Conservation (phyloP, 2,113 vertebrate genomes). For the Oenanthe oenanthe region DNA sequence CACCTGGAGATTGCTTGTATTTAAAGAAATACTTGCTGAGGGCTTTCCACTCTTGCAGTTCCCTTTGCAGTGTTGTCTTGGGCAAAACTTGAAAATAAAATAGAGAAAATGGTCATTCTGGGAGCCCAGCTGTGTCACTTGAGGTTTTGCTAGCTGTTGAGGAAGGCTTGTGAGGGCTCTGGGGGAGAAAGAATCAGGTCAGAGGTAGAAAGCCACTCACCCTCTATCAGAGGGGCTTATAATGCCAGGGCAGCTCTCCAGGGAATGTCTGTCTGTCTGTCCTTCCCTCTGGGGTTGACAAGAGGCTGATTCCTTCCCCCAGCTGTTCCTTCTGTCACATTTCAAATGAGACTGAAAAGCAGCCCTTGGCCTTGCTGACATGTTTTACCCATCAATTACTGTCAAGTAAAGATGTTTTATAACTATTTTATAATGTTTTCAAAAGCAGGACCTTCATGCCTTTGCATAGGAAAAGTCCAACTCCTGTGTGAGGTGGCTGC, state of each 20-base stretch:
- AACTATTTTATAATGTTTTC: slow-evolving; percentile 21
- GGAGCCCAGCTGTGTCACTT: neutral
- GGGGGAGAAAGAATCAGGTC: slow-evolving; percentile 65
- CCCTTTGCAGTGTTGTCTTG: neutral
- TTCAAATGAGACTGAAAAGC: slow-evolving; percentile 84
- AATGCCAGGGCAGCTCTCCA: slow-evolving; percentile 76
- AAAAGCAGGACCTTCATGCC: neutral
- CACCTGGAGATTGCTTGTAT: neutral
- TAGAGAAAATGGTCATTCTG: neutral
- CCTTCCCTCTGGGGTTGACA: slow-evolving; percentile 33
- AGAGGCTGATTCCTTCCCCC: slow-evolving; percentile 46
- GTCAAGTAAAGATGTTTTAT: slow-evolving; percentile 47
- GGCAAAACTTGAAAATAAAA: neutral
- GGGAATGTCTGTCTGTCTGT: slow-evolving; percentile 39
- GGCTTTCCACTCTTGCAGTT: neutral
- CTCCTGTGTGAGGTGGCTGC: neutral
- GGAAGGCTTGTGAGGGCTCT: slow-evolving; percentile 27
- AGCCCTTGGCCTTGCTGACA: slow-evolving; percentile 70
- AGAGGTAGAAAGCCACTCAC: slow-evolving; percentile 68
- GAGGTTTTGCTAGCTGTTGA: neutral
- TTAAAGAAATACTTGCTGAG: neutral
- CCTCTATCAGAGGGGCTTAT: slow-evolving; percentile 64
- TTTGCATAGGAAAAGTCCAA: neutral
- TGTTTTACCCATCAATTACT: slow-evolving; percentile 65
- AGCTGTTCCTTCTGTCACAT: slow-evolving; percentile 80